These are phyloP conservation scores for Protonemura montana DNA, from an alignment of 2,888 invertebrate species.

Conservation along the genomic window DNA sequence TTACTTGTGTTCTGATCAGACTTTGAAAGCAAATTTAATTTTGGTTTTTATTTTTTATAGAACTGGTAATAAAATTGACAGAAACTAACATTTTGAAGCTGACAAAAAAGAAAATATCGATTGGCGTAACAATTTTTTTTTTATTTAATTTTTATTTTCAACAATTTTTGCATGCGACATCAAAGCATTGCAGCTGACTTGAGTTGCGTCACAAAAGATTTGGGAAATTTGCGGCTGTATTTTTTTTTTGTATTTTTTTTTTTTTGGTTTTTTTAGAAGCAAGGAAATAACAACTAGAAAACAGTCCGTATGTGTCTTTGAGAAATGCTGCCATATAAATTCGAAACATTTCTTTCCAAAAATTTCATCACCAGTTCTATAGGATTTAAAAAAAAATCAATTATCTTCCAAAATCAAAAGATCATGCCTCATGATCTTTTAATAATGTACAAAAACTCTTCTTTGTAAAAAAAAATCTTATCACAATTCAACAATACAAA, in stretches of 20 bases:
- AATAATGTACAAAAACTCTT: neutral
- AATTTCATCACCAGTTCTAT: neutral
- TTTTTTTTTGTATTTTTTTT: no score
- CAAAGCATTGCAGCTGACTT: neutral
- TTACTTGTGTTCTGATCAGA: neutral
- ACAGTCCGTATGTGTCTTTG: neutral
- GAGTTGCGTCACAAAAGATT: neutral
- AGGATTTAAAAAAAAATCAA: neutral
- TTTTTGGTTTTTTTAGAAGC: constrained; percentile 20
- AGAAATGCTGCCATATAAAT: neutral
- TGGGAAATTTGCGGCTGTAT: neutral
- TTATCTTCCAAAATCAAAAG: neutral
- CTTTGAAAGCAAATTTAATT: neutral
- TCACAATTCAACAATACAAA: neutral
- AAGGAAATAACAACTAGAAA: neutral
- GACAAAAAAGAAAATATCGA: neutral
- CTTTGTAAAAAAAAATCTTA: constrained; percentile 8
- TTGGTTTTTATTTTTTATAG: constrained; percentile 18
- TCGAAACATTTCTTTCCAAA: neutral
- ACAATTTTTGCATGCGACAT: constrained; percentile 14
- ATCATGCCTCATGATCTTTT: neutral
- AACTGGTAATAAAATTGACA: constrained; percentile 31
- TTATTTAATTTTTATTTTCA: constrained; percentile 19
- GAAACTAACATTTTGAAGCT: constrained; percentile 37
- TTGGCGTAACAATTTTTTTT: neutral